Percentiles rank a stretch among this genome's conserved stretches.
These are phyloP conservation scores for Pollenia labialis DNA, from an alignment of 2,888 invertebrate species.

Conservation along the genomic window DNA sequence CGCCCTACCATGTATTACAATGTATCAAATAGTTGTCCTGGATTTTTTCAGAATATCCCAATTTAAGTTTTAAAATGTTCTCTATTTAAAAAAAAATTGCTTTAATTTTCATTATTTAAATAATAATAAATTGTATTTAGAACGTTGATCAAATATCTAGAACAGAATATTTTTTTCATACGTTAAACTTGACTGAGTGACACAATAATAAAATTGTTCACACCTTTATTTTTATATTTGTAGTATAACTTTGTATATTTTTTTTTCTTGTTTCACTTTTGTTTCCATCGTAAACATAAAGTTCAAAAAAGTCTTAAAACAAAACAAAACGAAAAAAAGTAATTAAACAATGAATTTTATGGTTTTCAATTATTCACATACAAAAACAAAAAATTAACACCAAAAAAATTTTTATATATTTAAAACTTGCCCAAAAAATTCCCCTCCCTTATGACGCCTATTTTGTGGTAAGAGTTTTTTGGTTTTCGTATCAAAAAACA, in stretches of 20 bases:
- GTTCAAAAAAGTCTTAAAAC: slow-evolving; percentile 40
- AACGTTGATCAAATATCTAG: not conserved
- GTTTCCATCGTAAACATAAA: slow-evolving; percentile 51
- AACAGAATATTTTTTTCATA: not conserved
- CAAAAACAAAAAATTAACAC: slow-evolving; percentile 29
- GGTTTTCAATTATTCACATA: slow-evolving; percentile 10
- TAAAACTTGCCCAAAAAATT: not conserved
- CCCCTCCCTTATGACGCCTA: not conserved
- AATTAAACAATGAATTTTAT: slow-evolving; percentile 58
- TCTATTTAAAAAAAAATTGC: too few species aligned
- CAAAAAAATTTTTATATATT: not conserved
- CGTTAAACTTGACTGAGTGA: slow-evolving; percentile 76
- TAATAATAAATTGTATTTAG: too few species aligned
- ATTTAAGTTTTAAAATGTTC: too few species aligned
- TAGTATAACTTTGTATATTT: slow-evolving; percentile 10
- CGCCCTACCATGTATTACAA: too few species aligned
- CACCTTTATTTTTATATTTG: slow-evolving; percentile 75
- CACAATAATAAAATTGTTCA: slow-evolving; percentile 81
- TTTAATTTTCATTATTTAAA: too few species aligned
- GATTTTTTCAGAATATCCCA: too few species aligned
- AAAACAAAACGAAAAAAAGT: slow-evolving; percentile 35
- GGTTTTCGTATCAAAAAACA: not conserved
- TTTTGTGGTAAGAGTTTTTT: not conserved
- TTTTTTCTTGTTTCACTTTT: slow-evolving; percentile 20
- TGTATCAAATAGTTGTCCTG: too few species aligned